A percentile compares a stretch with the other conserved stretches of the same genome.
Conservation (phyloP, 2,888 invertebrate genomes). For the Nipponacmea schrenckii region DNA sequence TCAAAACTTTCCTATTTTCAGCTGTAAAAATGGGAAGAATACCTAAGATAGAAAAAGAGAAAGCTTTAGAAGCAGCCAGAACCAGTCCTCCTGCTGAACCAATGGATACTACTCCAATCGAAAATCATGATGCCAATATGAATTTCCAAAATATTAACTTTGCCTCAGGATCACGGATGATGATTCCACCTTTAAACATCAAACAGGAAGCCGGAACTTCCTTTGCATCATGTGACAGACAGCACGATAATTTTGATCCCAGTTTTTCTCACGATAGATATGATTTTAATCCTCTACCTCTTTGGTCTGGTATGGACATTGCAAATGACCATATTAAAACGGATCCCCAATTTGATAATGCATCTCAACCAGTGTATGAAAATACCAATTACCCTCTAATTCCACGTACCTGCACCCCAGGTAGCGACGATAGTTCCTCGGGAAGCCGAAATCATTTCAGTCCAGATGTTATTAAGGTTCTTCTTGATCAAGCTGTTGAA, state of each 20-base stretch:
- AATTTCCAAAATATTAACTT: conserved; percentile 1
- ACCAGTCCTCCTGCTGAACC: not conserved
- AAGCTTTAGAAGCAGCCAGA: conserved; percentile 50
- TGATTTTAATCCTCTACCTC: not conserved
- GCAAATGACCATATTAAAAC: not conserved
- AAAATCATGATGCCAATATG: not conserved
- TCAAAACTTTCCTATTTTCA: conserved; percentile 31
- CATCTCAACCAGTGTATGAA: not conserved
- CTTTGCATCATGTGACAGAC: not conserved
- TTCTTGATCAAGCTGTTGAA: conserved; percentile 41
- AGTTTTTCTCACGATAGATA: not conserved
- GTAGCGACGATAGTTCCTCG: conserved; percentile 12
- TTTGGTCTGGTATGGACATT: not conserved
- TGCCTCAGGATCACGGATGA: not conserved
- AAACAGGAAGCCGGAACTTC: not conserved
- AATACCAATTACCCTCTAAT: not conserved
- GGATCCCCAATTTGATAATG: not conserved
- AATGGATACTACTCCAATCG: not conserved
- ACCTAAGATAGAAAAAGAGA: conserved; percentile 64
- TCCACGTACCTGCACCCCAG: not conserved
- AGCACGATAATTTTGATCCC: not conserved
- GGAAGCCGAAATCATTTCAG: conserved; percentile 34
- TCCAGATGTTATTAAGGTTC: conserved; percentile 45
- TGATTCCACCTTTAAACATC: not conserved
- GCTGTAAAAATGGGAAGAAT: conserved; percentile 67